Evolutionary conservation across 2,113 vertebrate genomes (phyloP), one percentile per base, ranked within the genome.

Genomic region (Tiliqua scincoides): DNA sequence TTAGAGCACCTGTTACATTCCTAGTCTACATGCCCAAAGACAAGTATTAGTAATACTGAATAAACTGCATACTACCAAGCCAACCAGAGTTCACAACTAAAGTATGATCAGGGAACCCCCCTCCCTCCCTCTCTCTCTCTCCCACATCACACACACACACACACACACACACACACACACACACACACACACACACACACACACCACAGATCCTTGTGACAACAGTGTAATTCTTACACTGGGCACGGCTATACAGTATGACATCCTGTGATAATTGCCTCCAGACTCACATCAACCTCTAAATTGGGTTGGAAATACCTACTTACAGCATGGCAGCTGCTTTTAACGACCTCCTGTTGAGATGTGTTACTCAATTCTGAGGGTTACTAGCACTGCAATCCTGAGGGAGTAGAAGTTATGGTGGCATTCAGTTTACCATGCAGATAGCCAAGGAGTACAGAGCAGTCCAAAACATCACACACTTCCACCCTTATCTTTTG

Each of bases 1-100:
- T 95, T 91, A 96, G 86, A 89, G 91, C 90, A 96, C 96, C 93
- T 96, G 96, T 95, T 96, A 95, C 86, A 93, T 90, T 93, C 93
- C 0, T 87, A 91, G 90, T 57, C 93, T 93, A 94, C 83, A 91
- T 0, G 20, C 89, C 94, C 90, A 87, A 78, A 93, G 91, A 94
- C 91, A 94, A 85, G 73, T 91, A 95, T 92, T 95, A 95, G 96
- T 96, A 96, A 95, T 93, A 95, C 86, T 82, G 74, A 93, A 95
- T 91, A 94, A 94, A 95, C 85, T 92, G 91, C 76, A 61, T 84
- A 95, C 91, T 87, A 12, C 3, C 32, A 94, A 93, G 79, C 65
- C 85, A 88, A 90, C 1, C 93, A 85, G 94, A 94, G 61, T 89
- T 94, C 73, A 32, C 89, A 35, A 91, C 88, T 88, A 35, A 79